phyloP scores from a whole-genome alignment of 2,888 invertebrate species.

The Mayetiola destructor region DNA sequence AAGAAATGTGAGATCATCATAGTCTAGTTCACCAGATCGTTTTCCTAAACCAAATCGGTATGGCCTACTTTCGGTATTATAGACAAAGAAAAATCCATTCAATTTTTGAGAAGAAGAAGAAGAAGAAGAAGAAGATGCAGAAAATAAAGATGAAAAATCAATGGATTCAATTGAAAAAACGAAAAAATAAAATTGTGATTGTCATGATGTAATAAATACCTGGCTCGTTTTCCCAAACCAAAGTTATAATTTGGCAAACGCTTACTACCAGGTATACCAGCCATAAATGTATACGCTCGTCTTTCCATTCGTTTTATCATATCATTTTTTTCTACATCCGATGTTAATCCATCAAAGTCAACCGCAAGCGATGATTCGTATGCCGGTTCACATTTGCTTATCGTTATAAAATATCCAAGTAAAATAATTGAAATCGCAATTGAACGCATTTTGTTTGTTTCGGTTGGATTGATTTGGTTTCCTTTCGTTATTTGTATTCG shows the following conservation, averaged over 20 bases:
- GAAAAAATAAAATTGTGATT: not conserved
- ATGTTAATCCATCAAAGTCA: constrained; percentile 16
- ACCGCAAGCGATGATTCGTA: constrained; percentile 16
- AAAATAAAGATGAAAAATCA: constrained; percentile 6
- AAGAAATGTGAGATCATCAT: constrained; percentile 20
- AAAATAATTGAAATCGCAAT: constrained; percentile 15
- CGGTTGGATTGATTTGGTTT: too few species aligned
- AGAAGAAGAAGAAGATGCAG: not conserved
- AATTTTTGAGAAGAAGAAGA: not conserved
- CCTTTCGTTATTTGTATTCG: too few species aligned
- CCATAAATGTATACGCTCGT: constrained; percentile 37
- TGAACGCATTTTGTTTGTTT: constrained; percentile 17
- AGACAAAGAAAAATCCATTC: not conserved
- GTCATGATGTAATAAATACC: constrained; percentile 14
- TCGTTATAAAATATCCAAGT: constrained; percentile 15
- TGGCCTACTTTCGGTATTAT: constrained; percentile 22
- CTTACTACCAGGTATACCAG: constrained; percentile 31
- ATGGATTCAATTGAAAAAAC: not conserved
- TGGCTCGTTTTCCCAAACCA: constrained; percentile 31
- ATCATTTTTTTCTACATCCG: constrained; percentile 6
- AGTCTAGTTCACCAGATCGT: constrained; percentile 22
- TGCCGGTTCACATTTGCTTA: constrained; percentile 6
- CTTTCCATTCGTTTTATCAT: constrained; percentile 42
- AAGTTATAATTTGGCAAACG: constrained; percentile 35
- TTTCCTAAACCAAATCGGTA: constrained; percentile 35